Base-by-base conservation (phyloP, 1,140 invertebrate genomes). In the Bursaphelenchus mucronatus region DNA sequence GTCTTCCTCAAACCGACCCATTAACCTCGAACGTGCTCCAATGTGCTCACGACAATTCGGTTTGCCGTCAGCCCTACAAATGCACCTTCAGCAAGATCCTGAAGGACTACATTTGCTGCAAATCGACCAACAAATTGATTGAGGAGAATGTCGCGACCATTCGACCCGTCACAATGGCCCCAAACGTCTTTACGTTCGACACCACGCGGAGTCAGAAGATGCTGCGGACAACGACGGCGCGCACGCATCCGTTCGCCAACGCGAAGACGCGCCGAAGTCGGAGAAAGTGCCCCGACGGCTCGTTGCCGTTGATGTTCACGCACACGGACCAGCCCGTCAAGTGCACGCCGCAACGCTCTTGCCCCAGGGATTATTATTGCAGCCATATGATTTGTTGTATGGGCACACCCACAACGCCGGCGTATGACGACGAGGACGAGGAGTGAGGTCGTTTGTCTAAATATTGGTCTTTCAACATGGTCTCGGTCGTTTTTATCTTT, bases 81-180 rank as follows among this genome's bases (percentile, higher is more conserved):
- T 76, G 76, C 53, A 45, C 17, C 40, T 76, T 68, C 46, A 76
- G 72, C 8, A 68, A 67, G 45, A 59, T 61, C 30, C 56, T 76
- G 8, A 66, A 57, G 17, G 63, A 67, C 19, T 76, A 76, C 44
- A 67, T 76, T 57, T 76, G 75, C 52, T 76, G 75, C 51, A 69
- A 62, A n/a, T 30, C 70, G 7, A 40, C 59, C 0, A 61, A 11
- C 43, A 10, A 15, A 10, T n/a, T 15, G 19, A 64, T 69, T 44
- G 61, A 39, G 41, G 30, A 50, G 13, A 44, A 15, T 3, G 41
- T 44, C 15, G 11, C 45, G 13, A 67, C 21, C 44, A 15, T 63
- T 45, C 41, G 68, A 17, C n/a, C 64, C 15, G 2, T 49, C 17
- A 19, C 51, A 45, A 10, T 15, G 58, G 39, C 19, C 0, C 30